Conservation (phyloP, 1,140 invertebrate genomes). For the Cheumatopsyche charites region DNA sequence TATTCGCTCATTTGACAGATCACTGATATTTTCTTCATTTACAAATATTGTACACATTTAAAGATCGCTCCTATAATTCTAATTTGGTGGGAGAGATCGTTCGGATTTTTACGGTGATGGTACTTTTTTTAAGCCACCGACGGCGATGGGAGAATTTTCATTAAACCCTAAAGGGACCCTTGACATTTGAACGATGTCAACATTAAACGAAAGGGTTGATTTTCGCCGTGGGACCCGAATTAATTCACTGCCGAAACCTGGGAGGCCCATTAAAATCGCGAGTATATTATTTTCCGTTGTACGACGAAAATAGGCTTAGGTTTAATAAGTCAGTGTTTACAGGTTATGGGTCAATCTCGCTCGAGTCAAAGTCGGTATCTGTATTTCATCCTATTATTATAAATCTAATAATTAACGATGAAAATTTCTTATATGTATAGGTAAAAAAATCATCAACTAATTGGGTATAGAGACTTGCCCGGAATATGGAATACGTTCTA, state of each 20-base stretch:
- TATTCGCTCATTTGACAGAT: no score
- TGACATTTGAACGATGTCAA: slow-evolving; percentile 39
- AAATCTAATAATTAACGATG: no score
- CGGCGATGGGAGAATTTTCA: slow-evolving; percentile 24
- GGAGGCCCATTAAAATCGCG: slow-evolving; percentile 6
- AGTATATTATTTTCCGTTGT: neutral
- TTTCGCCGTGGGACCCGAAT: slow-evolving; percentile 28
- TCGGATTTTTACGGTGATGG: slow-evolving; percentile 28
- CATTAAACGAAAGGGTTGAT: slow-evolving; percentile 35
- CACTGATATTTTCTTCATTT: no score
- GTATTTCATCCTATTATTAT: no score
- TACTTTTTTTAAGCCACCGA: slow-evolving; percentile 1
- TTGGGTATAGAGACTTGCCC: no score
- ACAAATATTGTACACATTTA: no score
- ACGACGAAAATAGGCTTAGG: neutral
- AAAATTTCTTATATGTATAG: no score
- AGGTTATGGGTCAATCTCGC: no score
- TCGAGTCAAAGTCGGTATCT: no score
- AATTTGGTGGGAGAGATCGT: slow-evolving; percentile 23
- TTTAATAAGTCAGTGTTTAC: no score
- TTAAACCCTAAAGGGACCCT: slow-evolving; percentile 37
- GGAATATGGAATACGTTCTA: no score
- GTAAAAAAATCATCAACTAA: no score
- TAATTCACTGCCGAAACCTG: slow-evolving; percentile 34
- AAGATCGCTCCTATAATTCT: neutral